phyloP scores from a whole-genome alignment of 1,140 invertebrate genomes.

The Pogonomyrmex californicus region DNA sequence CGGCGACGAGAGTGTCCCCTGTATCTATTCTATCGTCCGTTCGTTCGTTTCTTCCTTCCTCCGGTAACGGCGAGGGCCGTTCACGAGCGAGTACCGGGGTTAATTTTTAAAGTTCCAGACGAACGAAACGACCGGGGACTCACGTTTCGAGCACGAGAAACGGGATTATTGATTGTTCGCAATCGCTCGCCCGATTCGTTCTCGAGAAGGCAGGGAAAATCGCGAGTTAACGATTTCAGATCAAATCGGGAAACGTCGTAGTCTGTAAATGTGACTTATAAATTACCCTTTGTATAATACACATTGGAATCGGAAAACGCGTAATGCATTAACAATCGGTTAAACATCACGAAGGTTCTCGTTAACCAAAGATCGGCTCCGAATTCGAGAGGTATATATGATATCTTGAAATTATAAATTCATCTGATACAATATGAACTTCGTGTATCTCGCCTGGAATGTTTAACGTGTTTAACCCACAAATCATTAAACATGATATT shows the following conservation, averaged over 20 bases:
- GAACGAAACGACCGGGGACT: slow-evolving; percentile 22
- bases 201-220: neutral
- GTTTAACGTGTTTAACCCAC: neutral
- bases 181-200: slow-evolving; percentile 42
- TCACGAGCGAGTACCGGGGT: slow-evolving; percentile 37
- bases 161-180: slow-evolving; percentile 57
- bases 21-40: slow-evolving; percentile 52
- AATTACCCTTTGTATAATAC: neutral
- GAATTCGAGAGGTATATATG: neutral
- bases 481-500: neutral
- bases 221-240: slow-evolving; percentile 29
- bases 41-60: neutral
- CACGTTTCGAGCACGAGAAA: slow-evolving; percentile 31
- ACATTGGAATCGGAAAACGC: neutral
- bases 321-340: neutral
- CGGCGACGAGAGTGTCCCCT: slow-evolving; percentile 57
- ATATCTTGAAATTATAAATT: neutral
- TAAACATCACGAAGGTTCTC: neutral
- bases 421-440: neutral
- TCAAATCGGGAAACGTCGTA: slow-evolving; percentile 6
- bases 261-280: neutral
- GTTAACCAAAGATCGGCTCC: neutral
- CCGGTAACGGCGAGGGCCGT: slow-evolving; percentile 1
- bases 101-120: slow-evolving; percentile 73
- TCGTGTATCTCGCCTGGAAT: neutral